These are phyloP conservation scores for Harpalus rufipes DNA, from an alignment of 2,888 invertebrate genomes.

Conservation along the genomic window DNA sequence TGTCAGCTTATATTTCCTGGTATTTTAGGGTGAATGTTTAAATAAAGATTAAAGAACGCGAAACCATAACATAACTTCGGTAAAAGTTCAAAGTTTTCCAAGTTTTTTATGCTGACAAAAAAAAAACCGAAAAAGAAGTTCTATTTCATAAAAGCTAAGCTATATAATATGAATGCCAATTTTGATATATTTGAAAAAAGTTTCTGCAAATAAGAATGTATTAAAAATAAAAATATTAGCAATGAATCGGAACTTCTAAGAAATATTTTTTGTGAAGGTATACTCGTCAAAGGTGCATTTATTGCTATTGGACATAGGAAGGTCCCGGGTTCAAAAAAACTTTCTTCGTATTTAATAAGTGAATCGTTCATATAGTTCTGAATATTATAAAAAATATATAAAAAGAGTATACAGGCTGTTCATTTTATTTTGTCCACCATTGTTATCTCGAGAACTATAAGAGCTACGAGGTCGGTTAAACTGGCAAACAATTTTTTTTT, in stretches of 20 bases:
- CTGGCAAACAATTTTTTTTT: too few species aligned
- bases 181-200: constrained; percentile 54
- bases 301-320: not conserved
- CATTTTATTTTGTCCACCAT: too few species aligned
- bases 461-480: too few species aligned
- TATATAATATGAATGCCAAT: constrained; percentile 50
- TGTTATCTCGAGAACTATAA: too few species aligned
- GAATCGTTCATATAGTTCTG: too few species aligned
- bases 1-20: constrained; percentile 31
- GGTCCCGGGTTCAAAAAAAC: not conserved
- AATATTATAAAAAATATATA: too few species aligned
- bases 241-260: not conserved
- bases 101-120: constrained; percentile 46
- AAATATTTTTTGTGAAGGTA: not conserved
- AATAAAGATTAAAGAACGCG: constrained; percentile 50
- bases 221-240: constrained; percentile 46
- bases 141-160: constrained; percentile 48
- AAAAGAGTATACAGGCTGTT: too few species aligned
- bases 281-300: too few species aligned
- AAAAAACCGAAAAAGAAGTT: constrained; percentile 37
- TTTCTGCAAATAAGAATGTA: constrained; percentile 44
- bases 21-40: constrained; percentile 40
- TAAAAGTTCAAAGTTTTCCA: constrained; percentile 42
- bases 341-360: too few species aligned
- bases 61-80: constrained; percentile 37